Conservation (phyloP, 2,888 invertebrate species). For the Eulithis testata region DNA sequence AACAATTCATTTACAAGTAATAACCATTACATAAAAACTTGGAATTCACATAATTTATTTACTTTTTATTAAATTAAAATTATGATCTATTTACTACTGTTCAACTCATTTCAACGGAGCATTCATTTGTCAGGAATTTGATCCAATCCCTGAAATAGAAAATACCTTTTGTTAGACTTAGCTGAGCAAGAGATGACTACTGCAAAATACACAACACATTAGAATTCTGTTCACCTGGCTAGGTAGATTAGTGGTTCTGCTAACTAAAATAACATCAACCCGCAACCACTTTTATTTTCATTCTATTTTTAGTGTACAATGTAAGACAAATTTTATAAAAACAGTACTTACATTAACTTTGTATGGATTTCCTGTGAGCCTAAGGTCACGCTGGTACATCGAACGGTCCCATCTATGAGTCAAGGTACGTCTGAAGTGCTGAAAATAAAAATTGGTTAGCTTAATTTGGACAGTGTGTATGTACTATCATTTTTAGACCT, state of each 20-base stretch:
- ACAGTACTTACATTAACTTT: conserved; percentile 78
- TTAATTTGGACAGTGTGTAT: no score
- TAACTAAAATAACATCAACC: no score
- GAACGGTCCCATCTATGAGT: conserved; percentile 78
- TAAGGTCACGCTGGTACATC: conserved; percentile 85
- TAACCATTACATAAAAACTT: not conserved
- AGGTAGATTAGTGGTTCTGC: no score
- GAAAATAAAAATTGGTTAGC: conserved; percentile 40
- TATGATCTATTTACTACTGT: conserved; percentile 18
- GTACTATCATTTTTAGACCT: not conserved
- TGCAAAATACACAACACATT: no score
- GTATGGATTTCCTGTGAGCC: conserved; percentile 86
- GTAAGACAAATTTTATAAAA: not conserved
- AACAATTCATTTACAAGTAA: not conserved
- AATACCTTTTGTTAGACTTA: conserved; percentile 11
- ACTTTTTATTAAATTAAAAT: conserved; percentile 19
- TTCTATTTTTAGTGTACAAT: no score
- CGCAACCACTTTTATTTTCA: no score
- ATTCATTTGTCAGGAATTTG: conserved; percentile 76
- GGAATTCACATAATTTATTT: conserved; percentile 22
- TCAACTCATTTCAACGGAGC: conserved; percentile 12
- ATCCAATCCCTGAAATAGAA: conserved; percentile 84
- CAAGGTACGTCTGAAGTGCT: conserved; percentile 85
- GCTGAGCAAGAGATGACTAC: no score
- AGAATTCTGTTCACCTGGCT: no score